Conservation (phyloP, 2,888 invertebrate species). For the Zeuzera pyrina region DNA sequence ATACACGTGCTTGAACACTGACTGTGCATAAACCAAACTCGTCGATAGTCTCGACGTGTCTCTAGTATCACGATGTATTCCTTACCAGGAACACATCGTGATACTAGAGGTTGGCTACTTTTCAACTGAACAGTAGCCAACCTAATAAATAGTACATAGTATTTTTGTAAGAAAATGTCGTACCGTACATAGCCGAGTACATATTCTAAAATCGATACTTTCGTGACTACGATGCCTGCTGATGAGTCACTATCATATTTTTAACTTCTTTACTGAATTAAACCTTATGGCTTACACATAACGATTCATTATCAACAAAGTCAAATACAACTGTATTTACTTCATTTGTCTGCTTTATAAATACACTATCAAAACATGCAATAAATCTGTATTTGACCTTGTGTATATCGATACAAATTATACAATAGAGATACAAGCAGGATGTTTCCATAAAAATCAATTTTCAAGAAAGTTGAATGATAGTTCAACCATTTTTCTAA, state of each 20-base stretch:
- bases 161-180: slow-evolving; percentile 2
- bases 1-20: no score
- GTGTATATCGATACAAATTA: slow-evolving; percentile 26
- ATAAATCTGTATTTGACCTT: slow-evolving; percentile 38
- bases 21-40: no score
- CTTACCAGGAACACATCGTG: no score
- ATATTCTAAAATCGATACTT: slow-evolving; percentile 45
- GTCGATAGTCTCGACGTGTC: no score
- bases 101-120: no score
- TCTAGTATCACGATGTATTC: no score
- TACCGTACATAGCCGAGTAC: no score
- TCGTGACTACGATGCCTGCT: slow-evolving; percentile 37
- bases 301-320: slow-evolving; percentile 21
- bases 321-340: slow-evolving; percentile 10
- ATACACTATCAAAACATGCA: slow-evolving; percentile 24
- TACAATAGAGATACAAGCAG: no score
- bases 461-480: neutral
- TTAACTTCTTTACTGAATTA: slow-evolving; percentile 23
- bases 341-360: slow-evolving; percentile 3
- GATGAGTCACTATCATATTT: slow-evolving; percentile 39
- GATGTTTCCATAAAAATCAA: no score
- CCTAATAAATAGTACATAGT: neutral
- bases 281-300: slow-evolving; percentile 27
- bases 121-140: no score
- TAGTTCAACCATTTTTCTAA: no score